A percentile compares a stretch with the other conserved stretches of the same genome.
Conservation (phyloP, 2,113 vertebrate genomes). For the Dipodomys spectabilis region DNA sequence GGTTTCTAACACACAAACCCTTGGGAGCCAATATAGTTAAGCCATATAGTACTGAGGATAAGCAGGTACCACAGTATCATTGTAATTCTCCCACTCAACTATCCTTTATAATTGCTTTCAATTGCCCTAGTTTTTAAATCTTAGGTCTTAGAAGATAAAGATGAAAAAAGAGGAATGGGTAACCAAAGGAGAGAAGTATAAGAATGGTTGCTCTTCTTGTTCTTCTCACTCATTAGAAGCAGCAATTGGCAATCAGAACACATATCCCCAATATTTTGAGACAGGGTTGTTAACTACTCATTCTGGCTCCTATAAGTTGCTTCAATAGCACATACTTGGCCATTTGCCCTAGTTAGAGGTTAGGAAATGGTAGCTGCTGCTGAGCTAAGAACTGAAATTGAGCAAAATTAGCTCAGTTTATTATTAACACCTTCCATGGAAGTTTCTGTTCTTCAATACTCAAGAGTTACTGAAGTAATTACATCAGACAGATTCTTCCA, state of each 20-base stretch:
- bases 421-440: neutral
- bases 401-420: neutral
- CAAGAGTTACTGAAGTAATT: neutral
- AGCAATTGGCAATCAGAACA: neutral
- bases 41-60: neutral
- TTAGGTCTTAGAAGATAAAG: neutral
- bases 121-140: neutral
- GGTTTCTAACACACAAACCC: neutral
- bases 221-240: neutral
- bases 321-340: neutral
- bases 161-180: neutral
- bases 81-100: neutral
- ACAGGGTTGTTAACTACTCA: neutral
- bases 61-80: neutral
- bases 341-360: neutral
- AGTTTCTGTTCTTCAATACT: neutral
- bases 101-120: neutral
- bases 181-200: neutral
- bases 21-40: neutral
- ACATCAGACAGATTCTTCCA: neutral
- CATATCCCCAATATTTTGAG: neutral
- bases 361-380: neutral
- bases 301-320: neutral
- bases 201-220: neutral
- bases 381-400: neutral